A percentile compares a stretch with the other conserved stretches of the same genome.
Conservation (phyloP, 2,797 vertebrate genomes). For the Sebastolobus alascanus region DNA sequence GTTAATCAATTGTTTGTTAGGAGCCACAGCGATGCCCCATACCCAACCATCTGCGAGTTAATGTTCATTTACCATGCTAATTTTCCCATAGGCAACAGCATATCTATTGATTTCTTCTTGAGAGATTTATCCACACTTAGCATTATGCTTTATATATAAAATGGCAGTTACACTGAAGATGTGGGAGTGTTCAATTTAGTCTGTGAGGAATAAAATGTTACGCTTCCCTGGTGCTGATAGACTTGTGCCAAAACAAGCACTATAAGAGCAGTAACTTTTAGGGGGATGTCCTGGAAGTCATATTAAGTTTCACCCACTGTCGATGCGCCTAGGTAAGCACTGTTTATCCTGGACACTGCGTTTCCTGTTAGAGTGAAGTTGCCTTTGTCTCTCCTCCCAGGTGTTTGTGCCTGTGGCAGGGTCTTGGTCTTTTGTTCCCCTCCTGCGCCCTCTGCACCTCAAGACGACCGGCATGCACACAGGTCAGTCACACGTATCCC, state of each 20-base stretch:
- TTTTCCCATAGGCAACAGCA: conserved; percentile 78
- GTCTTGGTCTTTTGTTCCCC: conserved; percentile 67
- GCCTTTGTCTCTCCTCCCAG: conserved; percentile 69
- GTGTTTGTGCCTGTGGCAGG: conserved; percentile 73
- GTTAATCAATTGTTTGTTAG: conserved; percentile 90
- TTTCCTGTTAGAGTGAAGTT: conserved; percentile 70
- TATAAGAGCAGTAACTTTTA: conserved; percentile 33
- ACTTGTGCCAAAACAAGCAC: conserved; percentile 46
- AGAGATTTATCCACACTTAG: conserved; percentile 62
- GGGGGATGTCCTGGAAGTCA: conserved; percentile 31
- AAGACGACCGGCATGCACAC: conserved; percentile 42
- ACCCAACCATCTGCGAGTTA: conserved; percentile 85
- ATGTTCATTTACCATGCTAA: conserved; percentile 86
- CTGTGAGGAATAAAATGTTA: conserved; percentile 19
- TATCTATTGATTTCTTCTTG: conserved; percentile 76
- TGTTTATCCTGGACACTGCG: conserved; percentile 68
- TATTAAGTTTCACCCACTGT: conserved; percentile 63
- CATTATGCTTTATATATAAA: conserved; percentile 45
- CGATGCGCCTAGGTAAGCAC: conserved; percentile 48
- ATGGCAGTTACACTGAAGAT: conserved; percentile 40
- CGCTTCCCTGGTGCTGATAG: conserved; percentile 8
- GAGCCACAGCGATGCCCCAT: conserved; percentile 77
- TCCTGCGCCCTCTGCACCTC: conserved; percentile 40
- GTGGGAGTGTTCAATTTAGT: conserved; percentile 23
- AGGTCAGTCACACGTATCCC: conserved; percentile 53